Evolutionary conservation across 2,113 vertebrate genomes (phyloP), one percentile per base, ranked within the genome.

Genomic region (Chloropsis hardwickii): DNA sequence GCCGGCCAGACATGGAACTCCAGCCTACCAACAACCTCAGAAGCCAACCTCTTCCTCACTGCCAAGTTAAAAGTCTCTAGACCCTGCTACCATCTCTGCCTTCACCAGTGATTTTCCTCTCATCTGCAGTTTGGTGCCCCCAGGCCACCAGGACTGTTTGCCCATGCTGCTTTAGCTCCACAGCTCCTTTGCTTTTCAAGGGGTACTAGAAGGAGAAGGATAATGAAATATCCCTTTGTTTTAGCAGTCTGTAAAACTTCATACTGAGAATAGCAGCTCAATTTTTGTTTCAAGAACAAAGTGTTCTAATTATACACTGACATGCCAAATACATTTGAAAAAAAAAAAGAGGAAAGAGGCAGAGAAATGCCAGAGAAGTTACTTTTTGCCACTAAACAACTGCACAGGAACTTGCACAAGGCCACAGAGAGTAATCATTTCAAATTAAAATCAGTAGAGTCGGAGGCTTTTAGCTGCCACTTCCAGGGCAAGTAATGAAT

Each of bases 401-500:
- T 93, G 45, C 78, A 81, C 66, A 96, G 87, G 93, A 94, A 95
- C 91, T 96, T 84, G 79, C 72, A 83, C 45, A 80, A 95, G 74
- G 82, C 88, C 92, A 95, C 73, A 86, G 47, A 89, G 48, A 90
- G 51, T 12, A 90, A 90, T 90, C 35, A 58, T 60, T 86, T 83
- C 62, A 79, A 95, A 95, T 77, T 82, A 91, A 88, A 72, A 82
- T 82, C 78, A 88, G 80, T 4, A 39, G 33, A 77, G 71, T 19
- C 87, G 73, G 62, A 95, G 80, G 74, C 57, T 81, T 95, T 91
- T 89, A 76, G 64, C 86, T 84, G 80, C 82, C 57, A 88, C 85
- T 95, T 95, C 78, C 74, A 95, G 54, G 76, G 74, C 47, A 92
- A 76, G 86, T 23, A 69, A 66, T 91, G 90, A 94, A 94, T 95